phyloP scores from a whole-genome alignment of 2,113 vertebrate species.

The Passer montanus region DNA sequence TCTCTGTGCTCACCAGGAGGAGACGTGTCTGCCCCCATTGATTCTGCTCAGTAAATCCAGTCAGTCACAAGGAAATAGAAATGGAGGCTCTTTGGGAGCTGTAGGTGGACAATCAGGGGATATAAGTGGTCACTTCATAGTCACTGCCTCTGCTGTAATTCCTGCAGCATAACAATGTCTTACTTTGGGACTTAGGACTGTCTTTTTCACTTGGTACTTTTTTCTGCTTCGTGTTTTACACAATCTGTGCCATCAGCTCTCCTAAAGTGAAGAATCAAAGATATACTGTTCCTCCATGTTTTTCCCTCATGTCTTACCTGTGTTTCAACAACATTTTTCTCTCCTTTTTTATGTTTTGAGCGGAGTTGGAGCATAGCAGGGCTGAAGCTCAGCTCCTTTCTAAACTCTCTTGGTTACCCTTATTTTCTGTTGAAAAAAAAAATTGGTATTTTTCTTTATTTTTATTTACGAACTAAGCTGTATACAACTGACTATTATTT shows the following conservation, averaged over 20 bases:
- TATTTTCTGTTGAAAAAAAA: neutral
- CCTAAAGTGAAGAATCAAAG: neutral
- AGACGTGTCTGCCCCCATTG: neutral
- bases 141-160: neutral
- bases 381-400: neutral
- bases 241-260: neutral
- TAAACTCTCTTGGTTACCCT: neutral
- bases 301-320: neutral
- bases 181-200: neutral
- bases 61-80: neutral
- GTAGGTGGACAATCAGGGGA: neutral
- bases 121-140: neutral
- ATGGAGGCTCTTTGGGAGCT: fast-evolving
- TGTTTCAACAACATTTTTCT: neutral
- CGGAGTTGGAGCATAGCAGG: neutral
- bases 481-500: neutral
- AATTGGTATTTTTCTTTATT: neutral
- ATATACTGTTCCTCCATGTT: neutral
- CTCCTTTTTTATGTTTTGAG: neutral
- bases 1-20: neutral
- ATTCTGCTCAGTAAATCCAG: neutral
- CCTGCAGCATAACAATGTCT: neutral
- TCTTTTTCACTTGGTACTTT: neutral
- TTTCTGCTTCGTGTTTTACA: neutral
- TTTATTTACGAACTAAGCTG: neutral